A percentile compares a stretch with the other conserved stretches of the same genome.
These are phyloP conservation scores for Scarus forsteni DNA, from an alignment of 2,797 vertebrate species.

Conservation along the genomic window DNA sequence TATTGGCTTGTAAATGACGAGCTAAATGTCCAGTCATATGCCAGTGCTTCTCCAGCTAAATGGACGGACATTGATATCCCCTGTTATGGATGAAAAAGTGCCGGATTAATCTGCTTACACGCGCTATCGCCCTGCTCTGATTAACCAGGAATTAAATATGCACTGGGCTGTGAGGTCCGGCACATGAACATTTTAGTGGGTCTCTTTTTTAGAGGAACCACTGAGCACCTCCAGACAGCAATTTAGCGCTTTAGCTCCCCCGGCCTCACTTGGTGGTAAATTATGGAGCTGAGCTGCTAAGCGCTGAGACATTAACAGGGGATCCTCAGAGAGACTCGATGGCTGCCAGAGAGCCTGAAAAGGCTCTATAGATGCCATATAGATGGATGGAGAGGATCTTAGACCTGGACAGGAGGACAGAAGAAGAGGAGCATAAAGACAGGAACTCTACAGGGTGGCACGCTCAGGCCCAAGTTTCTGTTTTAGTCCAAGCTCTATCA, in stretches of 20 bases:
- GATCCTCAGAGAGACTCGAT: slow-evolving; percentile 56
- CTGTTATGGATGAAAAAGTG: slow-evolving; percentile 67
- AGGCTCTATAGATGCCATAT: slow-evolving; percentile 63
- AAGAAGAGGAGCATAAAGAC: slow-evolving; percentile 14
- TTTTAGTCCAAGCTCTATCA: background rate
- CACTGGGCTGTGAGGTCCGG: slow-evolving; percentile 54
- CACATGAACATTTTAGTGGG: slow-evolving; percentile 67
- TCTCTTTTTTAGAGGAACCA: slow-evolving; percentile 60
- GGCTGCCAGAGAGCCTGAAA: slow-evolving; percentile 54
- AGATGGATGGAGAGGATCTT: slow-evolving; percentile 11
- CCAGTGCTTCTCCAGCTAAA: slow-evolving; percentile 41
- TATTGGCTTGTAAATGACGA: slow-evolving; percentile 27
- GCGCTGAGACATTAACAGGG: slow-evolving; percentile 65
- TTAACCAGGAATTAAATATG: slow-evolving; percentile 82
- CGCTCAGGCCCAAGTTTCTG: slow-evolving; percentile 21
- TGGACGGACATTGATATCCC: slow-evolving; percentile 60
- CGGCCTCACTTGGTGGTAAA: slow-evolving; percentile 67
- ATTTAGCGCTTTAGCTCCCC: slow-evolving; percentile 80
- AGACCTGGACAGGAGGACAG: slow-evolving; percentile 3
- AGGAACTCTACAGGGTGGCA: slow-evolving; percentile 10
- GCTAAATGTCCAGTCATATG: slow-evolving; percentile 41
- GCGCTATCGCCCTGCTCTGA: slow-evolving; percentile 70
- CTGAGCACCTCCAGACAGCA: slow-evolving; percentile 76
- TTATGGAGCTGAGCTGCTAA: slow-evolving; percentile 49
- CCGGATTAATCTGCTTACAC: slow-evolving; percentile 74